Evolutionary conservation across 35 echinoderm and acorn worm species (phyloP), one percentile per base, ranked within the genome.

Genomic region (Stichopus chloronotus): DNA sequence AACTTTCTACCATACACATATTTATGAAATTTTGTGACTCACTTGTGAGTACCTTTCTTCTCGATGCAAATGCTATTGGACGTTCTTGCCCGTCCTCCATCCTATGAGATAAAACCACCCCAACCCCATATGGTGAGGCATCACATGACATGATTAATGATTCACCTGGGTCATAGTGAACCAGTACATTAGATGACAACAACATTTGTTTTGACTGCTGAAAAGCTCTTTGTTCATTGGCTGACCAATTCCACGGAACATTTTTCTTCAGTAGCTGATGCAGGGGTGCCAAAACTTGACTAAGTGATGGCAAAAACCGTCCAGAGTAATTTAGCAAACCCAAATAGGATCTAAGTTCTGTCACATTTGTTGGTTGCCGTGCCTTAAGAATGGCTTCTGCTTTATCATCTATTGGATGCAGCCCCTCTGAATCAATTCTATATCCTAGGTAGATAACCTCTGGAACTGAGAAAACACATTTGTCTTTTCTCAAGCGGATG

Each of bases 301-400:
- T 9, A 20, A 88, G 55, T 16, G 84, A n/a, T 8, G 90, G 90
- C 25, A 91, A 54, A 81, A 94, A 94, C 68, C 84, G 91, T 3
- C 71, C 58, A 91, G 94, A 92, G 54, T 94, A 96, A 22, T 84
- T 93, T 9, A 96, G 52, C 79, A 96, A 21, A 8, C 95, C 90
- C 24, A 87, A 78, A 55, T 85, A 96, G 8, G 76, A 74, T 19
- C 87, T 93, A 57, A 96, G 63, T 68, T 96, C 88, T 5, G 92
- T 86, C 2, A 93, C 84, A 77, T 93, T 87, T 4, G 54, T 96
- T 58, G 92, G 95, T 21, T 53, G 69, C 16, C 87, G 79, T 59
- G 92, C 95, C n/a, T 95, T 53, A n/a, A 25, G 57, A 25, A 95
- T 59, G 25, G 94, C 94, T 20, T 72, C 2, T 5, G 87, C 81